Evolutionary conservation across 2,113 vertebrate genomes (phyloP).

Genomic region (Pundamilia nyererei): DNA sequence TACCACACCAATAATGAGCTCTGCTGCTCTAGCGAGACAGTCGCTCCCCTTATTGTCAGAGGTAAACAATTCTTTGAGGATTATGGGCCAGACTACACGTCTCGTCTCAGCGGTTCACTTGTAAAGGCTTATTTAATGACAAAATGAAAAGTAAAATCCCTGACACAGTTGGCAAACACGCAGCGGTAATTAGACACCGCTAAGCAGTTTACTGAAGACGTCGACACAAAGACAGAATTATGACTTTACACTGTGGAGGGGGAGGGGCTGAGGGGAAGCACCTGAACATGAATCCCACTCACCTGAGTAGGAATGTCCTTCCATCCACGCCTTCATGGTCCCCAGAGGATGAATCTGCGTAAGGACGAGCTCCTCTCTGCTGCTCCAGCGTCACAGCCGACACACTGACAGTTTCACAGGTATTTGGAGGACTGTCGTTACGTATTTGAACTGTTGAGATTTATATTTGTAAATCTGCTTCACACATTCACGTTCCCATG

Average conservation of each 20-base stretch:
- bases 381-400: neutral
- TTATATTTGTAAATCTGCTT: neutral
- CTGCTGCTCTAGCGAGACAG: neutral
- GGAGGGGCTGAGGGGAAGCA: neutral
- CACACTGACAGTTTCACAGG: neutral
- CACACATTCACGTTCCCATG: neutral
- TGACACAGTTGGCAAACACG: constrained; percentile 8
- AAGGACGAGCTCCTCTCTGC: neutral
- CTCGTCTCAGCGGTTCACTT: constrained; percentile 13
- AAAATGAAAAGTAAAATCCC: neutral
- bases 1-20: neutral
- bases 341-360: neutral
- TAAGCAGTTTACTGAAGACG: constrained; percentile 18
- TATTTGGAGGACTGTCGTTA: neutral
- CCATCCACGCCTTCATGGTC: neutral
- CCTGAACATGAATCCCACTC: neutral
- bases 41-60: neutral
- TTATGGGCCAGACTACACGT: constrained; percentile 10
- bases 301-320: neutral
- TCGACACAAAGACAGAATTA: constrained; percentile 31
- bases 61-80: constrained; percentile 31
- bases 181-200: constrained; percentile 20
- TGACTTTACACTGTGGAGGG: neutral
- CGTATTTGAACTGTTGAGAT: neutral
- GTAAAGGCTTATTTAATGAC: constrained; percentile 16